Evolutionary conservation across 2,888 invertebrate species (phyloP).

Genomic region (Phyllotreta striolata): DNA sequence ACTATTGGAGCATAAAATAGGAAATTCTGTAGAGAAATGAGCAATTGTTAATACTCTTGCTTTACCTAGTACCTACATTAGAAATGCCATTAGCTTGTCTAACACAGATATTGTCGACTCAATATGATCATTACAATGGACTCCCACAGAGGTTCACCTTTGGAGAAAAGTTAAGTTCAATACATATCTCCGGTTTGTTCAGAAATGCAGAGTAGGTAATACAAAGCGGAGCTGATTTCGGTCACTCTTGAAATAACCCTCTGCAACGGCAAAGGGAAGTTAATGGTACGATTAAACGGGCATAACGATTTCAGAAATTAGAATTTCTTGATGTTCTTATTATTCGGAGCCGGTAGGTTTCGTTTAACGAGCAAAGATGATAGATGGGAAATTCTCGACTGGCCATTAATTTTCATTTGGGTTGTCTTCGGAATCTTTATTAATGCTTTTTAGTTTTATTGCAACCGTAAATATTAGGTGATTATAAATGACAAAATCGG

Average conservation of each 20-base stretch:
- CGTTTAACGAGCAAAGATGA: slow-evolving; percentile 13
- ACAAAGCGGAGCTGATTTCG: neutral
- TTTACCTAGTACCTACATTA: no score
- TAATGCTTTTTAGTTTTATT: slow-evolving; percentile 4
- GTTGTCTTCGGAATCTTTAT: slow-evolving; percentile 7
- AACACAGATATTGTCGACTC: no score
- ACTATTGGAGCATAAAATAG: no score
- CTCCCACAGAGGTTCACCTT: no score
- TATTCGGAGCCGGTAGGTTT: slow-evolving; percentile 5
- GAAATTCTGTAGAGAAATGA: no score
- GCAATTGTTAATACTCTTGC: no score
- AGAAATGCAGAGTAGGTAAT: no score
- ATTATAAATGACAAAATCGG: no score
- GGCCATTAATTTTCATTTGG: slow-evolving; percentile 7
- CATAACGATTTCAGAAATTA: slow-evolving; percentile 10
- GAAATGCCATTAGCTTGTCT: no score
- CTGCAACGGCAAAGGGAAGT: neutral
- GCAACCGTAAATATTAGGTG: neutral
- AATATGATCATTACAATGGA: no score
- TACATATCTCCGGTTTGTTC: no score
- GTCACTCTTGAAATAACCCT: neutral
- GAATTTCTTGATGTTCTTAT: slow-evolving; percentile 7
- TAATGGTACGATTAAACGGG: slow-evolving; percentile 8
- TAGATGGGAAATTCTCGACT: slow-evolving; percentile 3
- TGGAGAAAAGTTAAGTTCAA: no score